phyloP scores from a whole-genome alignment of 2,113 vertebrate genomes.

The Aptenodytes forsteri region DNA sequence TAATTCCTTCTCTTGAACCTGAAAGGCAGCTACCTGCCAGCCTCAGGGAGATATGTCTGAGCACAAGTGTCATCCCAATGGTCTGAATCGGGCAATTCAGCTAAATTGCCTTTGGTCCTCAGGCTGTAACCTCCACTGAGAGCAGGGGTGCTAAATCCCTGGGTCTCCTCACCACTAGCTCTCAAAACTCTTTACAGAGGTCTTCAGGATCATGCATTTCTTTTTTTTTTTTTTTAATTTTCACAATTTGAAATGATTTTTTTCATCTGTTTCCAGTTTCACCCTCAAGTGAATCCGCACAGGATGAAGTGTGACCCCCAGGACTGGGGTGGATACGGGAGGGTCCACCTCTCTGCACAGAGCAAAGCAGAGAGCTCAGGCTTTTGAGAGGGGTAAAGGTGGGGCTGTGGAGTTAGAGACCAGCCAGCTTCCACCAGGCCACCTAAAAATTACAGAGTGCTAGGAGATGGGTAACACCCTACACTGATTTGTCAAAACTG shows the following conservation, averaged over 20 bases:
- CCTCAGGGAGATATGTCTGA: not conserved
- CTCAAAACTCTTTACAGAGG: not conserved
- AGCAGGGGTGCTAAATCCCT: not conserved
- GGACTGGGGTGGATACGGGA: not conserved
- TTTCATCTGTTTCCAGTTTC: not conserved
- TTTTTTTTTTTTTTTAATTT: no score
- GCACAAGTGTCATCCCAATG: not conserved
- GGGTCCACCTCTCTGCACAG: not conserved
- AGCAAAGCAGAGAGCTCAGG: not conserved
- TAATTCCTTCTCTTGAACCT: not conserved
- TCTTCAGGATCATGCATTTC: not conserved
- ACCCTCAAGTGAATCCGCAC: not conserved
- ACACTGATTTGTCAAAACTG: not conserved
- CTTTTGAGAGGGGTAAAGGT: not conserved
- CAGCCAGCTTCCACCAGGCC: not conserved
- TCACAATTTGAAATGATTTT: not conserved
- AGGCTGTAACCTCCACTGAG: not conserved
- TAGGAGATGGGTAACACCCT: not conserved
- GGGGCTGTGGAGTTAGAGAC: not conserved
- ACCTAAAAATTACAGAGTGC: not conserved
- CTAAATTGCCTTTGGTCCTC: not conserved
- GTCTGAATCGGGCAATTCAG: not conserved
- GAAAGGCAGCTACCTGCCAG: not conserved
- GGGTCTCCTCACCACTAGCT: not conserved
- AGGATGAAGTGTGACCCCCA: not conserved